Conservation (phyloP, 1,140 invertebrate genomes). For the Argopecten irradians region DNA sequence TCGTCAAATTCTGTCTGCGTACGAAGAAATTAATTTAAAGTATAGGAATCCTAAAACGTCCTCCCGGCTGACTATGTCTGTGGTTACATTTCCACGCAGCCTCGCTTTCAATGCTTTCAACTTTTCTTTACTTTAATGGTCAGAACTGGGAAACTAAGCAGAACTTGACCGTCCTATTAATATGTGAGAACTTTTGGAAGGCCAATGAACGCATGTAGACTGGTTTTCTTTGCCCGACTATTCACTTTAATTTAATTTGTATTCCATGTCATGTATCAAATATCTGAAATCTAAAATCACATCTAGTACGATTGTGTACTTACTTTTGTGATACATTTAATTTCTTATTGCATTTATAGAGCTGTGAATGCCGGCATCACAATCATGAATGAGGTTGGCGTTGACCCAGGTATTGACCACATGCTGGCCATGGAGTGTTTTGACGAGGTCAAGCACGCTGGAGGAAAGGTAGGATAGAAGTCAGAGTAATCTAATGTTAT, state of each 20-base stretch:
- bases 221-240: neutral
- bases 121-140: neutral
- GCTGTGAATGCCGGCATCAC: slow-evolving; percentile 91
- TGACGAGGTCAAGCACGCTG: slow-evolving; percentile 89
- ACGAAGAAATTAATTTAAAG: no score
- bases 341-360: slow-evolving; percentile 74
- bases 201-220: no score
- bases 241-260: no score
- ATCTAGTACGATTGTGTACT: neutral
- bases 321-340: neutral
- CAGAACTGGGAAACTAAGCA: no score
- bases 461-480: slow-evolving; percentile 77
- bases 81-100: no score
- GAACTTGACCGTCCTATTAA: no score
- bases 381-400: slow-evolving; percentile 95
- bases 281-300: neutral
- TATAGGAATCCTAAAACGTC: no score
- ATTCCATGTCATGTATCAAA: neutral
- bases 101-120: no score
- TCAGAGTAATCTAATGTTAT: no score
- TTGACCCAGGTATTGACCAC: slow-evolving; percentile 99
- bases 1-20: no score
- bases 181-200: no score
- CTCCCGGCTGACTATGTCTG: no score
- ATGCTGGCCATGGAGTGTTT: slow-evolving; percentile 98